Evolutionary conservation across 1,140 invertebrate genomes (phyloP).

Genomic region (Neotoxoptera formosana): DNA sequence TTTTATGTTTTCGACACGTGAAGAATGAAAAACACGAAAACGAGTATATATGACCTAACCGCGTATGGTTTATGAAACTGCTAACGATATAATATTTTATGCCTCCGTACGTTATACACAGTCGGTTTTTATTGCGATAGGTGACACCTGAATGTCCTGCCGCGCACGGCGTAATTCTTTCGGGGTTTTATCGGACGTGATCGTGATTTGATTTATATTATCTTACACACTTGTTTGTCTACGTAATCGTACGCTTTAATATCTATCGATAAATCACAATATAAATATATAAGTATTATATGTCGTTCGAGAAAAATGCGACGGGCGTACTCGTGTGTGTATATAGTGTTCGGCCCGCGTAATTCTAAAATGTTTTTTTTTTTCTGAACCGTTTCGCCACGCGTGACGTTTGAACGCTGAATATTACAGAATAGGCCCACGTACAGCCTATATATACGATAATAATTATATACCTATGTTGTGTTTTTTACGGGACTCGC

Average conservation of each 20-base stretch:
- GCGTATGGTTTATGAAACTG: neutral
- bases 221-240: neutral
- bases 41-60: constrained; percentile 6
- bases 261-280: neutral
- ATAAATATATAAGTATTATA: neutral
- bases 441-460: neutral
- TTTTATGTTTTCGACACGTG: constrained; percentile 41
- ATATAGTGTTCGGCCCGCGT: neutral
- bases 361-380: neutral
- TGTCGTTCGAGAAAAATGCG: neutral
- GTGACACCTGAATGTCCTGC: constrained; percentile 5
- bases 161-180: neutral
- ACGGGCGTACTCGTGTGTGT: neutral
- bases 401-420: neutral
- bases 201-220: constrained; percentile 31
- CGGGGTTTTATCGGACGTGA: neutral
- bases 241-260: neutral
- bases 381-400: neutral
- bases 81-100: constrained; percentile 18
- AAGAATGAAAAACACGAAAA: constrained; percentile 24
- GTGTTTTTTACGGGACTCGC: neutral
- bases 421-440: neutral
- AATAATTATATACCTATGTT: neutral
- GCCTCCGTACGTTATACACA: neutral
- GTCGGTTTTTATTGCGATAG: constrained; percentile 21